Conservation (phyloP, 1,140 invertebrate genomes). For the Leguminivora glycinivorella region DNA sequence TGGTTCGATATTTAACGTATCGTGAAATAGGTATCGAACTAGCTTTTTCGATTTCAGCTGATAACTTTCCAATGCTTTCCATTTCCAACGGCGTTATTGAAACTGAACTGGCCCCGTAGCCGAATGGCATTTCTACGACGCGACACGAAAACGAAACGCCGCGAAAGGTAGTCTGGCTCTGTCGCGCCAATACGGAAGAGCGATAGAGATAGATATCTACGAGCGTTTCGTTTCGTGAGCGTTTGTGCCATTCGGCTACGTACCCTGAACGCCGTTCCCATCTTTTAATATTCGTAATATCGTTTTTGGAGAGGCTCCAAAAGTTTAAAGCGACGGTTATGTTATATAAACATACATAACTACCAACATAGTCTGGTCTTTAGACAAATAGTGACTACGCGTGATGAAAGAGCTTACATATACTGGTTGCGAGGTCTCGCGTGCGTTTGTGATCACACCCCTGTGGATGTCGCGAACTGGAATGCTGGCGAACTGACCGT, state of each 20-base stretch:
- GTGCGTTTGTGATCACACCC: not conserved
- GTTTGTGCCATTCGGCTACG: no score
- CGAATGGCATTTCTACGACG: no score
- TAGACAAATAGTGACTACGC: not conserved
- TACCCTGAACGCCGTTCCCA: not conserved
- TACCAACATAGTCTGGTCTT: not conserved
- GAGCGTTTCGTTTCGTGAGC: no score
- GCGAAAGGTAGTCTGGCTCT: no score
- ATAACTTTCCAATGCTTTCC: constrained; percentile 9
- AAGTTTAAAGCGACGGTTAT: not conserved
- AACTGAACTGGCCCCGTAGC: no score
- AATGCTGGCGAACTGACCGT: not conserved
- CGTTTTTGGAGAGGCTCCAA: constrained; percentile 5
- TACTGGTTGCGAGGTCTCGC: not conserved
- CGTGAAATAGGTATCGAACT: not conserved
- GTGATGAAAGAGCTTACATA: not conserved
- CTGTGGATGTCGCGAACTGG: not conserved
- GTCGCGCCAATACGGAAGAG: no score
- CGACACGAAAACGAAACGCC: no score
- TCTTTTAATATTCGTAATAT: constrained; percentile 17
- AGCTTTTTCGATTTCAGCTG: not conserved
- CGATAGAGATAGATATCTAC: no score
- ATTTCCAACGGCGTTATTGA: constrained; percentile 9
- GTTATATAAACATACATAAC: not conserved
- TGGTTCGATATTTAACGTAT: not conserved